Conservation (phyloP, 1,140 invertebrate genomes). For the Meloidogyne chitwoodi region DNA sequence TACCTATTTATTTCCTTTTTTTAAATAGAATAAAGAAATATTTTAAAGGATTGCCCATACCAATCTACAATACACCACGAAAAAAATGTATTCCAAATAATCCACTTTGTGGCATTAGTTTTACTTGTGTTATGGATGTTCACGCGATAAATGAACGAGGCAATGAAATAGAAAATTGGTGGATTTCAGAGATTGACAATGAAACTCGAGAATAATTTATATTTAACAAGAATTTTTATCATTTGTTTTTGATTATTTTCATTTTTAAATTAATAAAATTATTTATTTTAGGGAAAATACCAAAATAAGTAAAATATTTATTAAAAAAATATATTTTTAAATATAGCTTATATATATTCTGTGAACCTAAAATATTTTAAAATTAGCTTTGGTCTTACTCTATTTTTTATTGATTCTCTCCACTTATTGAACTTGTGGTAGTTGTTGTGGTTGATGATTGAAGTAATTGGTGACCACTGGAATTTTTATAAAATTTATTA, state of each 20-base stretch:
- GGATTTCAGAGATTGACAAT: background rate
- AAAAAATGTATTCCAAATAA: conserved; percentile 13
- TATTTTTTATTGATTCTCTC: background rate
- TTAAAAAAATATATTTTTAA: background rate
- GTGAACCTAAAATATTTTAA: background rate
- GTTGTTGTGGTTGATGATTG: background rate
- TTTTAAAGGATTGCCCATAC: background rate
- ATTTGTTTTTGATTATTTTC: no score
- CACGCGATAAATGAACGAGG: conserved; percentile 7
- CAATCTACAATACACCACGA: conserved; percentile 4
- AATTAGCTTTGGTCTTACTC: no score
- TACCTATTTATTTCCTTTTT: no score
- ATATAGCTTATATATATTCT: no score
- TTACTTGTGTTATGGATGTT: conserved; percentile 21
- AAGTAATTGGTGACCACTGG: background rate
- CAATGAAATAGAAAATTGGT: conserved; percentile 2
- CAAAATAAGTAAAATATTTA: background rate
- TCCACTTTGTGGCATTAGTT: conserved; percentile 15
- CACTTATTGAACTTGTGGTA: background rate
- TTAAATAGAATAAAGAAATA: no score
- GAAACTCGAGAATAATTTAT: background rate
- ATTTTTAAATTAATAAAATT: no score
- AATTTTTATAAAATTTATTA: background rate
- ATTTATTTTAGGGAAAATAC: no score
- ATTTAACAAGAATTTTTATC: no score